Conservation (phyloP, 1,140 invertebrate species). For the Drosophila bocki region DNA sequence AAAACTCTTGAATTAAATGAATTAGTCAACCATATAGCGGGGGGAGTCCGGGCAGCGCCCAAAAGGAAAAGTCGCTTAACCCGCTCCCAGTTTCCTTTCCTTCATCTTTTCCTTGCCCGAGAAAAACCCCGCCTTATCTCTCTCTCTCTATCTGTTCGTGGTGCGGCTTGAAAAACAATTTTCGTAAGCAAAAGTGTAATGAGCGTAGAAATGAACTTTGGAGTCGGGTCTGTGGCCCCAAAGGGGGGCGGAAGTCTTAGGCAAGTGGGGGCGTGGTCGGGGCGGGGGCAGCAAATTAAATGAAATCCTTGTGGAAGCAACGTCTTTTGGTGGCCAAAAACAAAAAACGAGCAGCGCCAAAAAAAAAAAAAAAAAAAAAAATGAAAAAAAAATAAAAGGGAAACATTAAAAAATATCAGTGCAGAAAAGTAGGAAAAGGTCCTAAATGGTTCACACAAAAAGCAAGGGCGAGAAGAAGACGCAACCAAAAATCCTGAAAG, state of each 20-base stretch:
- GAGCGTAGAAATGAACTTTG: constrained; percentile 82
- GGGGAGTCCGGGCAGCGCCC: background rate
- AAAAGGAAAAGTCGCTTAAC: constrained; percentile 65
- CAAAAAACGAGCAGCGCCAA: constrained; percentile 51
- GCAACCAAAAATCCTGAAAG: constrained; percentile 55
- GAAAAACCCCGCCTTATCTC: constrained; percentile 41
- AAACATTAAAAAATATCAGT: constrained; percentile 82
- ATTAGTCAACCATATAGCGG: constrained; percentile 80
- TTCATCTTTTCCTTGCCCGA: constrained; percentile 15
- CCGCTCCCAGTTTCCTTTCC: constrained; percentile 23
- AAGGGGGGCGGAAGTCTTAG: constrained; percentile 14
- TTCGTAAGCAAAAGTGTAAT: constrained; percentile 83
- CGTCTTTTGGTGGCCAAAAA: constrained; percentile 55
- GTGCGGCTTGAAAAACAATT: constrained; percentile 82
- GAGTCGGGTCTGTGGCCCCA: constrained; percentile 50
- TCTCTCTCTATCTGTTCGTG: constrained; percentile 71
- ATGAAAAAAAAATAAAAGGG: constrained; percentile 43
- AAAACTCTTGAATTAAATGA: constrained; percentile 84
- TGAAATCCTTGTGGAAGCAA: constrained; percentile 70
- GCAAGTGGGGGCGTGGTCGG: constrained; percentile 6
- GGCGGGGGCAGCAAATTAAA: constrained; percentile 66
- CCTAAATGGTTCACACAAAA: constrained; percentile 65
- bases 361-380: background rate
- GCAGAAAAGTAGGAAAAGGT: constrained; percentile 72
- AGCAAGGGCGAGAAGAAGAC: constrained; percentile 42